Conservation (phyloP, 2,113 vertebrate genomes). For the Pseudorhombus dupliciocellatus region DNA sequence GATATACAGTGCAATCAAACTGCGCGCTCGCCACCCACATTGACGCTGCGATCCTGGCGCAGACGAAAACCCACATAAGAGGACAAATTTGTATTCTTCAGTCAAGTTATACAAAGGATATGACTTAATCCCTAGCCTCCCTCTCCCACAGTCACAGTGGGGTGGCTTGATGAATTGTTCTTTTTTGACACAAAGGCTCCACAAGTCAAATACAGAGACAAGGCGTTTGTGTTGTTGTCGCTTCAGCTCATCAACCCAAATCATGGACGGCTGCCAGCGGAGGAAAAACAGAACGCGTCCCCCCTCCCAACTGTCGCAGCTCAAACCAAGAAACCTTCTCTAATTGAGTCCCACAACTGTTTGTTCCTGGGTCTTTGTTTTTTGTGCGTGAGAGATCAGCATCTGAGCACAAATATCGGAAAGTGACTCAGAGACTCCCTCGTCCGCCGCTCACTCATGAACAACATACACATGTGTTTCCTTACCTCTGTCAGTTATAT, state of each 20-base stretch:
- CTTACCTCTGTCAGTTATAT: background rate
- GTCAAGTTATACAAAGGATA: constrained; percentile 23
- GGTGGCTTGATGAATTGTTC: background rate
- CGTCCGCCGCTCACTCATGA: background rate
- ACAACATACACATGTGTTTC: background rate
- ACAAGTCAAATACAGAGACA: constrained; percentile 3
- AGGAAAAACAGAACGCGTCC: constrained; percentile 25
- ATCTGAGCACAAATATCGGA: constrained; percentile 60
- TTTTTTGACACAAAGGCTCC: constrained; percentile 5
- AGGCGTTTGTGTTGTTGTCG: constrained; percentile 19
- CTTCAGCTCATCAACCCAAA: constrained; percentile 23
- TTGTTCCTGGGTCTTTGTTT: constrained; percentile 61
- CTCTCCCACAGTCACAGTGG: background rate
- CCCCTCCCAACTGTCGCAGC: constrained; percentile 43
- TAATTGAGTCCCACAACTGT: constrained; percentile 43
- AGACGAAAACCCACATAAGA: constrained; percentile 47
- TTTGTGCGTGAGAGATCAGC: constrained; percentile 34
- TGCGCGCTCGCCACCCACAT: constrained; percentile 65
- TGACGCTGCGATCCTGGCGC: constrained; percentile 41
- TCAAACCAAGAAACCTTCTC: constrained; percentile 31
- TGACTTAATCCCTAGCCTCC: constrained; percentile 13
- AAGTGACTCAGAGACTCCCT: constrained; percentile 57
- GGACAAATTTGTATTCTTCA: constrained; percentile 21
- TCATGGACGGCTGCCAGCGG: constrained; percentile 14
- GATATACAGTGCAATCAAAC: constrained; percentile 60